These are phyloP conservation scores for Bradypus variegatus DNA, from an alignment of 2,797 vertebrate genomes.

Conservation along the genomic window DNA sequence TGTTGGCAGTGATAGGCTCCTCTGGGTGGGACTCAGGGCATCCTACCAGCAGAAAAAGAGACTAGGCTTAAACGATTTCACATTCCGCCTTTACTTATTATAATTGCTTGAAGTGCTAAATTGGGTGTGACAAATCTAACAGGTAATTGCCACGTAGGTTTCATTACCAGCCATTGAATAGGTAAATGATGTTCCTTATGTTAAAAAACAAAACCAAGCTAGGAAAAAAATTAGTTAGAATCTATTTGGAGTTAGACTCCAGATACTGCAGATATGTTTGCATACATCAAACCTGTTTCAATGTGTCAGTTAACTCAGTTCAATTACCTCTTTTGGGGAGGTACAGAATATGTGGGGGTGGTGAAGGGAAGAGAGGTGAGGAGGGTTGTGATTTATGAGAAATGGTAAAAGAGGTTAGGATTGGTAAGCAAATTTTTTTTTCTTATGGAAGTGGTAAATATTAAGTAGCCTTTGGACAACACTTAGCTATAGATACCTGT, in stretches of 20 bases:
- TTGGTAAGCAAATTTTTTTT: conserved; percentile 30
- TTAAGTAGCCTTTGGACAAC: conserved; percentile 25
- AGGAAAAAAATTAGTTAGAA: neutral
- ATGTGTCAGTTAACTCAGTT: neutral
- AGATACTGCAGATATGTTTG: neutral
- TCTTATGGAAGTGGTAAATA: neutral
- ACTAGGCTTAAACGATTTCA: conserved; percentile 68
- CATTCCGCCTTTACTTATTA: conserved; percentile 66
- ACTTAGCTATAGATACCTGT: conserved; percentile 12
- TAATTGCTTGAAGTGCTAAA: conserved; percentile 58
- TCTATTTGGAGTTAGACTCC: conserved; percentile 19
- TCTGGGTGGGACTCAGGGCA: conserved; percentile 51
- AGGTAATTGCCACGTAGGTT: conserved; percentile 68
- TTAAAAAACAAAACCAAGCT: conserved; percentile 65
- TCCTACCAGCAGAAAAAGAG: conserved; percentile 62
- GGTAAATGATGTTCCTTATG: conserved; percentile 75
- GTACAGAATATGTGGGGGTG: neutral
- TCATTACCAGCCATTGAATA: conserved; percentile 62
- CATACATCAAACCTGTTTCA: neutral
- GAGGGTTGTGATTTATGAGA: conserved; percentile 52
- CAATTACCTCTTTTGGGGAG: neutral
- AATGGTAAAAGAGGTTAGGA: conserved; percentile 50
- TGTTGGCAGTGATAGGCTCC: conserved; percentile 35
- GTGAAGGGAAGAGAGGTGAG: conserved; percentile 39
- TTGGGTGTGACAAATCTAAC: conserved; percentile 64